phyloP scores from a whole-genome alignment of 1,140 invertebrate genomes.

The Coelopa frigida region DNA sequence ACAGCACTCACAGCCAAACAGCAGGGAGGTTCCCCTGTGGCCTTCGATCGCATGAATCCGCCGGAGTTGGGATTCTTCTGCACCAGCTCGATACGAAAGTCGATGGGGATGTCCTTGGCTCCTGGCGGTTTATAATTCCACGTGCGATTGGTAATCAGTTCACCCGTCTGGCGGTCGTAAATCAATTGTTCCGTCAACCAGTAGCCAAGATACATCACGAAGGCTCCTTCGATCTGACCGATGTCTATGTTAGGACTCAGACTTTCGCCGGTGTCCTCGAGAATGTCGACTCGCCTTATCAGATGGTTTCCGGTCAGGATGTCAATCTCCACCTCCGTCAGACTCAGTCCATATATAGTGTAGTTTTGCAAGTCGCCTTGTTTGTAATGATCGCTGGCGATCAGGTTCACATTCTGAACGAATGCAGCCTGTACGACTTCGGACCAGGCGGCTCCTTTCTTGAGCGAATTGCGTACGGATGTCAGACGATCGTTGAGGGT shows the following conservation, averaged over 20 bases:
- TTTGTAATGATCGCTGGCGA: constrained; percentile 51
- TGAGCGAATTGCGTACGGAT: constrained; percentile 53
- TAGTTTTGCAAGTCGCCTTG: constrained; percentile 38
- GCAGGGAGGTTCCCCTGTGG: constrained; percentile 71
- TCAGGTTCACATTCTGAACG: constrained; percentile 54
- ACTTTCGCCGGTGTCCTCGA: constrained; percentile 67
- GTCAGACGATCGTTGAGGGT: constrained; percentile 56
- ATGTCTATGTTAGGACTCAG: constrained; percentile 71
- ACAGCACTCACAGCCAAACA: constrained; percentile 58
- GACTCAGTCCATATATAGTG: constrained; percentile 54
- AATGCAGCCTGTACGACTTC: constrained; percentile 54
- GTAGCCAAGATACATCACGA: constrained; percentile 79
- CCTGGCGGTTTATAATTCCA: constrained; percentile 77
- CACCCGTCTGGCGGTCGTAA: constrained; percentile 55
- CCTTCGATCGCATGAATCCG: constrained; percentile 71
- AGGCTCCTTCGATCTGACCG: constrained; percentile 82
- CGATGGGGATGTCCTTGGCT: constrained; percentile 72
- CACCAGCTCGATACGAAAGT: constrained; percentile 68
- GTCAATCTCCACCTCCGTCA: constrained; percentile 64
- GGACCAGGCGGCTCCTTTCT: constrained; percentile 56
- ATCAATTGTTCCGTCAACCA: constrained; percentile 68
- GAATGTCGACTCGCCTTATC: constrained; percentile 57
- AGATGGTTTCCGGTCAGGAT: constrained; percentile 62
- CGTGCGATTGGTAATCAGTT: constrained; percentile 64
- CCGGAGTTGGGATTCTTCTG: constrained; percentile 55